Conservation (phyloP, 2,797 vertebrate species). For the Alcedo quadribrachys region DNA sequence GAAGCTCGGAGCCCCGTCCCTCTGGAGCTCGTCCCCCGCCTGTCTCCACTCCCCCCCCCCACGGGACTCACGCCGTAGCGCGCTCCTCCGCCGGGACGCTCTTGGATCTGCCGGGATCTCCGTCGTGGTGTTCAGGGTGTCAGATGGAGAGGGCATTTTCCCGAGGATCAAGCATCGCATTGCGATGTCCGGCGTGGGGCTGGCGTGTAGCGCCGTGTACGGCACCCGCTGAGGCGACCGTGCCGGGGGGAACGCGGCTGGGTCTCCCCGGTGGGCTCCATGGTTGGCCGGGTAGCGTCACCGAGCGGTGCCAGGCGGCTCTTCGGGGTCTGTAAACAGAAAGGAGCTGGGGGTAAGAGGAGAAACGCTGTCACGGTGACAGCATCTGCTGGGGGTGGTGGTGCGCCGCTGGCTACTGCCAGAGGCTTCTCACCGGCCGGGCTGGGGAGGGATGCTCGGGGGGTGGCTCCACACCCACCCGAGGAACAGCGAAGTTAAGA, state of each 20-base stretch:
- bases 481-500: too few species aligned
- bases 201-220: too few species aligned
- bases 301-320: not conserved
- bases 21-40: too few species aligned
- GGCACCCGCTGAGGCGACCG: accelerated
- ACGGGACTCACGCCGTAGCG: too few species aligned
- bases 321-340: not conserved
- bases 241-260: accelerated
- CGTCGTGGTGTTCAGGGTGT: accelerated
- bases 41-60: accelerated
- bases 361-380: accelerated
- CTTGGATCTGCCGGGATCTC: too few species aligned
- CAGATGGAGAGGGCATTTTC: accelerated
- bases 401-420: too few species aligned
- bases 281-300: accelerated
- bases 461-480: too few species aligned
- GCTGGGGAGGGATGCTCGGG: too few species aligned
- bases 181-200: accelerated
- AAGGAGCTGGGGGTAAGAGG: not conserved
- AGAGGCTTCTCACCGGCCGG: too few species aligned
- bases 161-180: accelerated
- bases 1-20: too few species aligned
- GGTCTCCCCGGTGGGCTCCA: not conserved
- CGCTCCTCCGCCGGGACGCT: too few species aligned
- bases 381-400: not conserved